phyloP scores from a whole-genome alignment of 2,888 invertebrate species.

The Stictocephala bisonia region DNA sequence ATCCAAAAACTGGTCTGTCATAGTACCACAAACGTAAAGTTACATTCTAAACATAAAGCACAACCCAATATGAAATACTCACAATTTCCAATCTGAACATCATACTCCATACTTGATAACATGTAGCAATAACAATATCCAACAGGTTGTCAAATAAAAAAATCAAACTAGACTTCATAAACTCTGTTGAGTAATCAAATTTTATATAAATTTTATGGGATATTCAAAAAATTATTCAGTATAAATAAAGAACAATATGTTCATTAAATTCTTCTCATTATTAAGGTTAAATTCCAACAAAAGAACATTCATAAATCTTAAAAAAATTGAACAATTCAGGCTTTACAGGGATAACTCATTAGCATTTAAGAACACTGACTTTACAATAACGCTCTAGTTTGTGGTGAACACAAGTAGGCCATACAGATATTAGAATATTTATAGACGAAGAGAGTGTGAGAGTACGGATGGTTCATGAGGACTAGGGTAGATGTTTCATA shows the following conservation, averaged over 20 bases:
- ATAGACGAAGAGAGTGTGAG: constrained; percentile 35
- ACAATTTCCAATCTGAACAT: too few relatives aligned
- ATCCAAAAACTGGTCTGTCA: too few relatives aligned
- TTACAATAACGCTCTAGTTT: constrained; percentile 9
- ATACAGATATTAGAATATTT: constrained; percentile 40
- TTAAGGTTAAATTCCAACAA: constrained; percentile 12
- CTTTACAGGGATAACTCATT: constrained; percentile 26
- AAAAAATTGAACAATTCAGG: constrained; percentile 39
- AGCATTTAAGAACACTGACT: constrained; percentile 40
- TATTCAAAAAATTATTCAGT: background rate
- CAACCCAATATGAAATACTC: too few relatives aligned
- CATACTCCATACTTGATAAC: too few relatives aligned
- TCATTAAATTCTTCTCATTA: background rate
- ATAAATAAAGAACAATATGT: background rate
- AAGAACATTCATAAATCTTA: constrained; percentile 26
- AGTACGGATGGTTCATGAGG: constrained; percentile 8
- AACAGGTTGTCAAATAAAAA: constrained; percentile 10
- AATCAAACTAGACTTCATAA: background rate
- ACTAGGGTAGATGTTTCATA: background rate
- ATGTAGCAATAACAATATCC: constrained; percentile 25
- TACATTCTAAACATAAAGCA: too few relatives aligned
- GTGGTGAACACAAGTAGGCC: constrained; percentile 48
- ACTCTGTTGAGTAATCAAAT: background rate
- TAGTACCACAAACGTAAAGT: too few relatives aligned
- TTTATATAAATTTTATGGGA: background rate